Evolutionary conservation across 2,888 invertebrate genomes (phyloP).

Genomic region (Adela reaumurella): DNA sequence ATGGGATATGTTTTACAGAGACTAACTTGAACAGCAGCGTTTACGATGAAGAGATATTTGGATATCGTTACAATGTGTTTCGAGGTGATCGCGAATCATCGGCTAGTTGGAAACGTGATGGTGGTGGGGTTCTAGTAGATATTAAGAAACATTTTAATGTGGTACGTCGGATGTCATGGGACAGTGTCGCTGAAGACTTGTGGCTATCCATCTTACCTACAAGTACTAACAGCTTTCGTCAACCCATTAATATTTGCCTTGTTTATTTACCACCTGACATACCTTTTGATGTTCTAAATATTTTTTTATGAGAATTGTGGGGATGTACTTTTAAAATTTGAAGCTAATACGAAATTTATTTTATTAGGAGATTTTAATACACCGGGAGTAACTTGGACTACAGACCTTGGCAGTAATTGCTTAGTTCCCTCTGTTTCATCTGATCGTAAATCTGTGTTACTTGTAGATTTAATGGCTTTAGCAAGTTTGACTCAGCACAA

Average conservation of each 20-base stretch:
- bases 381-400: too few relatives aligned
- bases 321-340: too few relatives aligned
- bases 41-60: conserved; percentile 5
- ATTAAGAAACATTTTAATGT: neutral
- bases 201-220: neutral
- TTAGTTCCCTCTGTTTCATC: too few relatives aligned
- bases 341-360: too few relatives aligned
- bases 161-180: neutral
- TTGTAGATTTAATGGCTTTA: too few relatives aligned
- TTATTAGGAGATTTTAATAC: too few relatives aligned
- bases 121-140: conserved; percentile 2
- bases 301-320: neutral
- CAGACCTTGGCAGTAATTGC: too few relatives aligned
- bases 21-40: conserved; percentile 4
- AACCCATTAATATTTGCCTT: too few relatives aligned
- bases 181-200: conserved; percentile 1
- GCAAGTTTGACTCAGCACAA: too few relatives aligned
- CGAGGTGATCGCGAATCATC: conserved; percentile 1
- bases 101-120: neutral
- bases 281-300: neutral
- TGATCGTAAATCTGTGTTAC: too few relatives aligned
- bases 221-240: too few relatives aligned
- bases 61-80: conserved; percentile 4
- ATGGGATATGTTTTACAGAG: conserved; percentile 5
- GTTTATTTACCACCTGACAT: neutral